phyloP scores from a whole-genome alignment of 2,888 invertebrate species.

The Strigamia transsilvanica region DNA sequence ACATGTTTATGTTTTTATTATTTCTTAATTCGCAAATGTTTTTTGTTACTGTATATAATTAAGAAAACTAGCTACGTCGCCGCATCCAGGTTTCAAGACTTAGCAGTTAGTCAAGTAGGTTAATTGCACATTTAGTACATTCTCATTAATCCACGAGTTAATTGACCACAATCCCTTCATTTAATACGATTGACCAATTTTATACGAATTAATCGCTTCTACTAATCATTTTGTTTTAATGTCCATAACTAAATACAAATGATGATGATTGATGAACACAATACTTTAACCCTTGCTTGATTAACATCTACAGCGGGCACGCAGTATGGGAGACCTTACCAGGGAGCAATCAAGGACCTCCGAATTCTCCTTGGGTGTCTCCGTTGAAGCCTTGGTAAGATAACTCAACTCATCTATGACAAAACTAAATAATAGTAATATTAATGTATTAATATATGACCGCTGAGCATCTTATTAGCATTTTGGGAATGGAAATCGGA shows the following conservation, averaged over 20 bases:
- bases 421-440: not conserved
- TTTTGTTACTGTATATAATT: not conserved
- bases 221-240: conserved; percentile 3
- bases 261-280: not conserved
- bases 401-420: not conserved
- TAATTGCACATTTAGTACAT: not conserved
- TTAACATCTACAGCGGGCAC: conserved; percentile 50
- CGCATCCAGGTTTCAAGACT: conserved; percentile 30
- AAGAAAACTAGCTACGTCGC: conserved; percentile 46
- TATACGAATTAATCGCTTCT: not conserved
- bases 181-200: not conserved
- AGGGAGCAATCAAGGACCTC: conserved; percentile 46
- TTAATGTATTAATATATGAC: not conserved
- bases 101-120: conserved; percentile 40
- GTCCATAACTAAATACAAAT: not conserved
- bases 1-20: not conserved
- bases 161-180: not conserved
- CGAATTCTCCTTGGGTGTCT: conserved; percentile 54
- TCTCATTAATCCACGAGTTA: not conserved
- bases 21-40: not conserved
- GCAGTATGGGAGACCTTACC: conserved; percentile 52
- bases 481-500: not conserved
- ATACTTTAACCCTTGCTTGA: conserved; percentile 46
- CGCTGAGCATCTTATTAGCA: not conserved
- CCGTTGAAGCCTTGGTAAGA: conserved; percentile 57